phyloP scores from a whole-genome alignment of 2,113 vertebrate species.

The Geococcyx californianus region DNA sequence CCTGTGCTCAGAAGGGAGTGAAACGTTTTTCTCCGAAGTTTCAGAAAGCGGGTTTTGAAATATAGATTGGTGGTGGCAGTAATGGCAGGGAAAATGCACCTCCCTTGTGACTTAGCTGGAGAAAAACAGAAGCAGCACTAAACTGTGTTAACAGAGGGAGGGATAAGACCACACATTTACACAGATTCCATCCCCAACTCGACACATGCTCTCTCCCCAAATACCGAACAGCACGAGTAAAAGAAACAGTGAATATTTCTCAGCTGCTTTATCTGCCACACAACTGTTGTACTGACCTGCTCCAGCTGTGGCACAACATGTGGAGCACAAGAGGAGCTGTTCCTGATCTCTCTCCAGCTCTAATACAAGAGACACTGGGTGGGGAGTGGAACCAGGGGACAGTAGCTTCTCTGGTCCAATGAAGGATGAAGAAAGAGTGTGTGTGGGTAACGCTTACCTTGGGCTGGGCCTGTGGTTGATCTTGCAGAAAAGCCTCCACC shows the following conservation, averaged over 20 bases:
- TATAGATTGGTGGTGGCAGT: not conserved
- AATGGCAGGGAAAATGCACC: not conserved
- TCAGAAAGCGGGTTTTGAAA: not conserved
- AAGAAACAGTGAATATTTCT: not conserved
- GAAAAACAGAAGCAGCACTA: not conserved
- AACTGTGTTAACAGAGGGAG: not conserved
- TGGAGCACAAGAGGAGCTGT: not conserved
- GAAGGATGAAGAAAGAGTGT: rapidly evolving
- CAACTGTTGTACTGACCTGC: not conserved
- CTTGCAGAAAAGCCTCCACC: not conserved
- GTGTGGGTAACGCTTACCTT: not conserved
- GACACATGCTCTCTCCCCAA: not conserved
- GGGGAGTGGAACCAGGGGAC: not conserved
- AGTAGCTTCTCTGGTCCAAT: not conserved
- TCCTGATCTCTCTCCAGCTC: not conserved
- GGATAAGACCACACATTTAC: rapidly evolving
- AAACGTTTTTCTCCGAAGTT: not conserved
- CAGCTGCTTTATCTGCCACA: too few relatives aligned
- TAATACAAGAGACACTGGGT: not conserved
- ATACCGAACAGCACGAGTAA: not conserved
- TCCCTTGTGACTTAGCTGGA: not conserved
- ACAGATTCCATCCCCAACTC: not conserved
- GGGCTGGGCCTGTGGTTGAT: not conserved
- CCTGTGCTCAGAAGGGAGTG: not conserved
- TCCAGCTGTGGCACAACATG: not conserved